Evolutionary conservation across 2,797 vertebrate species (phyloP).

Genomic region (Enteromius trimaculatus): DNA sequence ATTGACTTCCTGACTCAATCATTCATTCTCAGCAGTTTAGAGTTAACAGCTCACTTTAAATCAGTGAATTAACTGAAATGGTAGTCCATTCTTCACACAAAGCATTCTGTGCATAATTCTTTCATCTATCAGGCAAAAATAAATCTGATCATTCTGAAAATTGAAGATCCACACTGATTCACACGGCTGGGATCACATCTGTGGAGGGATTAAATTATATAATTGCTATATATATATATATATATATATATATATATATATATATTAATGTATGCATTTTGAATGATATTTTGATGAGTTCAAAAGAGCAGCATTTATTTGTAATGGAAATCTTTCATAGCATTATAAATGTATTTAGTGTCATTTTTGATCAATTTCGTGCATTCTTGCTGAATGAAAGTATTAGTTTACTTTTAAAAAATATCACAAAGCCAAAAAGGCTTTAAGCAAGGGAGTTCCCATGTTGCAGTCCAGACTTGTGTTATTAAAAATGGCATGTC

Average conservation of each 20-base stretch:
- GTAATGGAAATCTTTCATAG: neutral
- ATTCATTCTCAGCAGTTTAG: neutral
- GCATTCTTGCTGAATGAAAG: neutral
- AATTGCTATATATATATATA: neutral
- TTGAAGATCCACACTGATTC: neutral
- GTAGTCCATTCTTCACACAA: neutral
- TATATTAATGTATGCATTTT: neutral
- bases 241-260: too few species aligned
- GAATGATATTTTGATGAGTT: neutral
- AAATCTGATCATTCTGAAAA: neutral
- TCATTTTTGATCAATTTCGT: neutral
- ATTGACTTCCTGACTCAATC: neutral
- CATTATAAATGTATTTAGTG: neutral
- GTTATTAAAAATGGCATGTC: neutral
- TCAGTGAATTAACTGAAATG: neutral
- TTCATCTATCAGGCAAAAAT: neutral
- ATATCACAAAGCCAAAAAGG: neutral
- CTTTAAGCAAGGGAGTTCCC: conserved; percentile 12
- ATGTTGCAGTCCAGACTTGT: neutral
- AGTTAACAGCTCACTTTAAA: neutral
- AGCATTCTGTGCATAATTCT: neutral
- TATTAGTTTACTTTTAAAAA: neutral
- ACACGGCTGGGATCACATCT: neutral
- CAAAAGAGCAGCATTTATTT: neutral
- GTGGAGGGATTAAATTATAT: neutral